phyloP scores from a whole-genome alignment of 2,797 vertebrate species.

The Rhabdophis nuchalis region DNA sequence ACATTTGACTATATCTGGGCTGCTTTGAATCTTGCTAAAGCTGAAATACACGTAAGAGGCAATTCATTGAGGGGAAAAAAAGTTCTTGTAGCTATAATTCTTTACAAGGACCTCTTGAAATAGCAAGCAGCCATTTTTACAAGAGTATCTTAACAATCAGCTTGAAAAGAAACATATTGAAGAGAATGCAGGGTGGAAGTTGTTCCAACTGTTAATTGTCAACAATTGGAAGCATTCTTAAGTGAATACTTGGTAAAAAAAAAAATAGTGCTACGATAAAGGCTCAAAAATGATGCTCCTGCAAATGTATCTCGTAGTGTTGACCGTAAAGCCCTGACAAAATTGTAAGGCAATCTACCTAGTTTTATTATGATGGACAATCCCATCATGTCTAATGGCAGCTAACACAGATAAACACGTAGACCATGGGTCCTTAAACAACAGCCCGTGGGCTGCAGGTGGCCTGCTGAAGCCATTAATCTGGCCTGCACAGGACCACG shows the following conservation, averaged over 20 bases:
- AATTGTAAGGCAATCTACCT: neutral
- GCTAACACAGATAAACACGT: neutral
- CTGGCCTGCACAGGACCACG: no score
- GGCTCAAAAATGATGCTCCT: neutral
- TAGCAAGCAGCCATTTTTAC: slow-evolving; percentile 30
- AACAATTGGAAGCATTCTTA: neutral
- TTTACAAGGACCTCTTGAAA: slow-evolving; percentile 36
- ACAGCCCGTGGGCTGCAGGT: no score
- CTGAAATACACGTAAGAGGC: slow-evolving; percentile 15
- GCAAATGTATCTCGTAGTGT: neutral
- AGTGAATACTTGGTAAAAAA: neutral
- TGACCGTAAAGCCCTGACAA: neutral
- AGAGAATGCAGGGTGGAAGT: neutral
- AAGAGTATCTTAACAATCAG: slow-evolving; percentile 21
- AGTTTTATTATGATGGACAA: neutral
- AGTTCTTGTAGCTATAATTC: slow-evolving; percentile 24
- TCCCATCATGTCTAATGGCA: neutral
- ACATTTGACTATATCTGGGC: neutral
- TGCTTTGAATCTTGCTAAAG: slow-evolving; percentile 12
- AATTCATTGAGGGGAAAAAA: slow-evolving; percentile 25
- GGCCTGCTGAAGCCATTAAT: no score
- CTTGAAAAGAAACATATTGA: slow-evolving; percentile 32
- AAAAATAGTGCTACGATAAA: neutral
- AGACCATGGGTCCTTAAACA: neutral
- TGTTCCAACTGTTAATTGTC: slow-evolving; percentile 10